phyloP scores from a whole-genome alignment of 2,888 invertebrate species.

The Coronaproctus castanopsis region DNA sequence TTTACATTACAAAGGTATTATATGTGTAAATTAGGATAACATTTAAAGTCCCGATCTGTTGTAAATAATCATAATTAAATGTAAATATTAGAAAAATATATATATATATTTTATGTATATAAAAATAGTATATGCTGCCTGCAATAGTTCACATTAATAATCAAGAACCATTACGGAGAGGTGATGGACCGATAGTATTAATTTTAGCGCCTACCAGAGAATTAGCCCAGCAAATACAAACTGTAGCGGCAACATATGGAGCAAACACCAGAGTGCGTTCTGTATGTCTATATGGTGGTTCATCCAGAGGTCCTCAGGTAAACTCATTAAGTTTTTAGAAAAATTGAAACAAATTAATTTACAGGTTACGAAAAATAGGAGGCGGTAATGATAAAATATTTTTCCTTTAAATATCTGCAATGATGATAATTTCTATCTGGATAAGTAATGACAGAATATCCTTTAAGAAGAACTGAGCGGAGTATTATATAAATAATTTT shows the following conservation, averaged over 20 bases:
- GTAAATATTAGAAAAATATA: no score
- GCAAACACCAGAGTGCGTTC: slow-evolving; percentile 31
- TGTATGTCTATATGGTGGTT: slow-evolving; percentile 40
- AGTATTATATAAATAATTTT: no score
- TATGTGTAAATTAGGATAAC: no score
- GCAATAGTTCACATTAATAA: slow-evolving; percentile 88
- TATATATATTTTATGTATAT: no score
- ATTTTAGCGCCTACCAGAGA: slow-evolving; percentile 78
- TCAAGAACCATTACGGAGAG: slow-evolving; percentile 61
- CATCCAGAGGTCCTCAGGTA: slow-evolving; percentile 31
- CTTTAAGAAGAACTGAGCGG: slow-evolving; percentile 15
- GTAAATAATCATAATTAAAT: no score
- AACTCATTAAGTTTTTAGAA: neutral
- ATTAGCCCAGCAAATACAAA: slow-evolving; percentile 75
- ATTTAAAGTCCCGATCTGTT: no score
- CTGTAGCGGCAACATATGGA: slow-evolving; percentile 29
- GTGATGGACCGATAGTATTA: slow-evolving; percentile 83
- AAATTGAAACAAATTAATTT: neutral
- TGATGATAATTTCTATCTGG: neutral
- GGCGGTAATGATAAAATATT: no score
- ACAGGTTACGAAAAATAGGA: neutral
- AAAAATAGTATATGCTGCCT: slow-evolving; percentile 55
- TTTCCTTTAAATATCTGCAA: neutral
- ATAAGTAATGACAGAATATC: slow-evolving; percentile 3
- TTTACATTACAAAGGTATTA: no score